Percentiles rank a stretch among this genome's conserved stretches.
Evolutionary conservation across 2,113 vertebrate species (phyloP).

Genomic region (Cephalopholis sonnerati): DNA sequence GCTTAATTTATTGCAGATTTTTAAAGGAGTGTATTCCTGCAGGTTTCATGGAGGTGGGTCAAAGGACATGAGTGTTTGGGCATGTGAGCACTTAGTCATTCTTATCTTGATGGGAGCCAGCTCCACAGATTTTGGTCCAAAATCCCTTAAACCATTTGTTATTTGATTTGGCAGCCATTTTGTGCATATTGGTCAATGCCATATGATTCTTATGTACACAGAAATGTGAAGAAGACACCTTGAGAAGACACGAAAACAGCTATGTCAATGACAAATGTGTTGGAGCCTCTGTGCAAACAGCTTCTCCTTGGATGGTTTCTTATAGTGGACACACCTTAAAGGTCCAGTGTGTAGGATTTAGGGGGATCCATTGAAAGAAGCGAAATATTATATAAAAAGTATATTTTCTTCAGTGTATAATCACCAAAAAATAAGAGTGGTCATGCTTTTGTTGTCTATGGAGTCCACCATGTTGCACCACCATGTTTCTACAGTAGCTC

Average conservation of each 20-base stretch:
- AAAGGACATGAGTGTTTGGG: constrained; percentile 6
- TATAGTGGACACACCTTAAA: neutral
- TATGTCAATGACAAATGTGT: neutral
- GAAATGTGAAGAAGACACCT: neutral
- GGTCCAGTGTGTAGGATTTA: too few species aligned
- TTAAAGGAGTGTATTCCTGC: neutral
- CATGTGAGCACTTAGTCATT: constrained; percentile 18
- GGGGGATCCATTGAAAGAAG: too few species aligned
- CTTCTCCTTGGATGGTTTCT: neutral
- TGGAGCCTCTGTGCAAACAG: neutral
- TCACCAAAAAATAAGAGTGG: too few species aligned
- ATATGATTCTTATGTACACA: neutral
- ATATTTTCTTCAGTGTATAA: too few species aligned
- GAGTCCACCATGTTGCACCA: too few species aligned
- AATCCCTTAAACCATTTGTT: constrained; percentile 13
- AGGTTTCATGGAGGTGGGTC: constrained; percentile 15
- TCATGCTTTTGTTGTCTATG: too few species aligned
- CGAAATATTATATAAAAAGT: too few species aligned
- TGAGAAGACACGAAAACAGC: neutral
- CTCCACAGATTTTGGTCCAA: constrained; percentile 49
- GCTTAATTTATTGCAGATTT: neutral
- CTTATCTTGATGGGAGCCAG: constrained; percentile 48
- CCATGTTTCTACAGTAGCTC: too few species aligned
- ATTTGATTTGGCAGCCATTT: constrained; percentile 53
- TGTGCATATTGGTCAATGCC: constrained; percentile 3